These are phyloP conservation scores for Branchinecta sandiegonensis DNA, from an alignment of 2,888 invertebrate species.

Conservation along the genomic window DNA sequence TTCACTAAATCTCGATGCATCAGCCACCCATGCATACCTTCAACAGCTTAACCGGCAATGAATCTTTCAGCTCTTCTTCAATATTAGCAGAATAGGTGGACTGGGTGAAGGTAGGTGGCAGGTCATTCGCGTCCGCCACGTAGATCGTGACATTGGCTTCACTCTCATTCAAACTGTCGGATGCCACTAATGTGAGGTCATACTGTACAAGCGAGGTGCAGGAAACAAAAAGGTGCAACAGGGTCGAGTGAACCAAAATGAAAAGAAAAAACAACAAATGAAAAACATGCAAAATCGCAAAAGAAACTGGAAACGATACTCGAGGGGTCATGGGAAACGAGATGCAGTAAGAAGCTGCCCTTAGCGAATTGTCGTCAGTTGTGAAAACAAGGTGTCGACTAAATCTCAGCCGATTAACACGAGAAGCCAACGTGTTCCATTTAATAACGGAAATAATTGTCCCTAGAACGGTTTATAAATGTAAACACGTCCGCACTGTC, in stretches of 20 bases:
- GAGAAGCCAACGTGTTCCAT: too few species aligned
- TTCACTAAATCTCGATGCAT: background rate
- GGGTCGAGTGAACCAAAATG: slow-evolving; percentile 15
- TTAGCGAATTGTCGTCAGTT: too few species aligned
- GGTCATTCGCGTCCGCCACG: slow-evolving; percentile 74
- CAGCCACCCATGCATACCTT: slow-evolving; percentile 29
- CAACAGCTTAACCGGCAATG: slow-evolving; percentile 42
- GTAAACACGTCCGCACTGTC: too few species aligned
- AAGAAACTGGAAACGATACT: slow-evolving; percentile 30
- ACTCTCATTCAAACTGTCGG: slow-evolving; percentile 79
- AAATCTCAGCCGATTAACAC: too few species aligned
- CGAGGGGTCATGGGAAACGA: background rate
- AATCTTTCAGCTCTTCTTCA: slow-evolving; percentile 56
- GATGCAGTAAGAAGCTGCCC: too few species aligned
- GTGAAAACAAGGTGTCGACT: too few species aligned
- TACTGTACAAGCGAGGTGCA: slow-evolving; percentile 44
- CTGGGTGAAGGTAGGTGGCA: slow-evolving; percentile 64
- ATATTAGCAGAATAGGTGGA: slow-evolving; percentile 55
- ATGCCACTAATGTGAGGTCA: slow-evolving; percentile 73
- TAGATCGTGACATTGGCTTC: slow-evolving; percentile 64
- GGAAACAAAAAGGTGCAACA: slow-evolving; percentile 25
- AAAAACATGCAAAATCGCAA: slow-evolving; percentile 32
- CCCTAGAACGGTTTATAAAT: too few species aligned
- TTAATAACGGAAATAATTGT: too few species aligned
- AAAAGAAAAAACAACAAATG: slow-evolving; percentile 33